These are phyloP conservation scores for Stichopus chloronotus DNA, from an alignment of 35 echinoderm and acorn worm species.

Conservation along the genomic window DNA sequence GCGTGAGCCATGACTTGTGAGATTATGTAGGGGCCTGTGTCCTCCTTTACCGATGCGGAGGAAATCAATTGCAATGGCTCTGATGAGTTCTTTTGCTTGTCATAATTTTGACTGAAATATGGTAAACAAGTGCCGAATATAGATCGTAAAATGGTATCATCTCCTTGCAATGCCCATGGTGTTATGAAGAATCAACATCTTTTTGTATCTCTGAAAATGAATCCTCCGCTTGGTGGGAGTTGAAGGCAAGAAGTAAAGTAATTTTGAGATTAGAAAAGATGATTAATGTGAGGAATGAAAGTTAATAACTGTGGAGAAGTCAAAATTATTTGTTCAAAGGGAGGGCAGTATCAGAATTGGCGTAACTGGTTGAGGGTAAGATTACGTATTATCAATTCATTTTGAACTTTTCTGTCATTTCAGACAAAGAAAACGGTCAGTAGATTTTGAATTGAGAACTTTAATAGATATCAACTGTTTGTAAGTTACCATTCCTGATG, in stretches of 20 bases:
- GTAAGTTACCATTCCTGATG: too few species aligned
- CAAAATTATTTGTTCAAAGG: neutral
- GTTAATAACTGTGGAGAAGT: neutral
- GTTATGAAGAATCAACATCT: slow-evolving; percentile 29
- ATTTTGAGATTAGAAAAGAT: neutral
- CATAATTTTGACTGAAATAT: slow-evolving; percentile 51
- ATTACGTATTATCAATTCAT: too few species aligned
- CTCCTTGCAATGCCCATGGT: neutral
- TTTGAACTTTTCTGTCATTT: too few species aligned
- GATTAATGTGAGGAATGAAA: slow-evolving; percentile 1
- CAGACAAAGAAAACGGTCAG: too few species aligned
- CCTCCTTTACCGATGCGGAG: neutral
- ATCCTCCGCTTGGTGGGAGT: neutral
- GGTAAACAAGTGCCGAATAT: slow-evolving; percentile 18
- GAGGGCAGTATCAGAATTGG: neutral
- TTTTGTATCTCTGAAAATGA: neutral
- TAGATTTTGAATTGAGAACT: too few species aligned
- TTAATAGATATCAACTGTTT: too few species aligned
- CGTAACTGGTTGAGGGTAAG: too few species aligned
- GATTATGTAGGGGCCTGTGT: neutral
- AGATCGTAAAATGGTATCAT: neutral
- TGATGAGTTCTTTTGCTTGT: neutral
- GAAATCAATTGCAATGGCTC: neutral
- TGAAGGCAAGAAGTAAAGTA: neutral
- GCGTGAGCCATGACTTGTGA: slow-evolving; percentile 10